These are phyloP conservation scores for Nemurella pictetii DNA, from an alignment of 2,888 invertebrate species.

Conservation along the genomic window DNA sequence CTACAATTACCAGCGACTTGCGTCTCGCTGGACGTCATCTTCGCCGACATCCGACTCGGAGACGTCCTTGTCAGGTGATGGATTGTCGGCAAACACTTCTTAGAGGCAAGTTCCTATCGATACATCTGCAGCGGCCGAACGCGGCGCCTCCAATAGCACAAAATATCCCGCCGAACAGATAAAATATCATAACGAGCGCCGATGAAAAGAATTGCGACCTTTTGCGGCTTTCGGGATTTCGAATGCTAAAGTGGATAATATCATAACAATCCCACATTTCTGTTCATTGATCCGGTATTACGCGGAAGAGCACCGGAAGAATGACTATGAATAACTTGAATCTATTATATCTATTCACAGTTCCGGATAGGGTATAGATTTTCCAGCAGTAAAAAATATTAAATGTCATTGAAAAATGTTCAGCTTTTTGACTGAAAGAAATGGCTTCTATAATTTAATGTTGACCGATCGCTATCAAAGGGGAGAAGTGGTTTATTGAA, in stretches of 20 bases:
- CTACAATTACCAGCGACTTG: not conserved
- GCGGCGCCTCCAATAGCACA: not conserved
- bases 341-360: not conserved
- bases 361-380: not conserved
- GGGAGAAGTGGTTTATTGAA: too few species aligned
- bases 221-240: not conserved
- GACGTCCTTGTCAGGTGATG: not conserved
- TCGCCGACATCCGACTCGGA: too few species aligned
- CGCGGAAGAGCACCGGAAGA: not conserved
- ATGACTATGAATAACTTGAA: too few species aligned
- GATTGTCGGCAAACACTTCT: not conserved
- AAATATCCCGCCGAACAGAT: too few species aligned
- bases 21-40: too few species aligned
- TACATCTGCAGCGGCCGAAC: too few species aligned
- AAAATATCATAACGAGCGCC: too few species aligned
- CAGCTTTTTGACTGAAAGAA: too few species aligned
- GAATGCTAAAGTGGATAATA: not conserved
- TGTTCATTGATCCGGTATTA: not conserved
- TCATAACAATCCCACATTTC: not conserved
- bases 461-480: not conserved
- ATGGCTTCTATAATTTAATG: too few species aligned
- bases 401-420: too few species aligned
- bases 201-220: not conserved
- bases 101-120: too few species aligned
- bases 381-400: too few species aligned